Percentiles rank a stretch among this genome's conserved stretches.
Conservation (phyloP, 2,113 vertebrate genomes). For the Antechinus flavipes region DNA sequence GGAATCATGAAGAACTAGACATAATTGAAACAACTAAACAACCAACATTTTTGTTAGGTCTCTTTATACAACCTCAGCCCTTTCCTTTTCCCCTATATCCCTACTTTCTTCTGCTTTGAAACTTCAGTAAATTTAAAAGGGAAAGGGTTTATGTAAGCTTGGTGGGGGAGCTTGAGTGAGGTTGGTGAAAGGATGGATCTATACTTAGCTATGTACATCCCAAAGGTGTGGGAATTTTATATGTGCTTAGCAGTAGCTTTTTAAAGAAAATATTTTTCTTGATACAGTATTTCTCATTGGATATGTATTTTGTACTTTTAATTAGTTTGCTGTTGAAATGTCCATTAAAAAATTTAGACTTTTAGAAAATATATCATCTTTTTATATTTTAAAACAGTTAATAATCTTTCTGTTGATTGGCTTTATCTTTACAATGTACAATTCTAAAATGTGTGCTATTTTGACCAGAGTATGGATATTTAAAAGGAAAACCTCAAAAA, state of each 20-base stretch:
- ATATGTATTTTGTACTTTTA: background rate
- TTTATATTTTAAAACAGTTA: slow-evolving; percentile 37
- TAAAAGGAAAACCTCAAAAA: background rate
- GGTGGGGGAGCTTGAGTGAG: background rate
- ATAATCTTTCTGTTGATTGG: background rate
- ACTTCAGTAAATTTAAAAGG: background rate
- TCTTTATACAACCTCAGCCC: background rate
- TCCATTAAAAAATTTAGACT: background rate
- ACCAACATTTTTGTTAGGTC: background rate
- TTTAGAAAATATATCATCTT: background rate
- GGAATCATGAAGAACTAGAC: background rate
- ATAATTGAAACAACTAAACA: background rate
- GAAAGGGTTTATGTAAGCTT: background rate
- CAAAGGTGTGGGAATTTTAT: background rate
- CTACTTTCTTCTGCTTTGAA: background rate
- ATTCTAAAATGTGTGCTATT: slow-evolving; percentile 24
- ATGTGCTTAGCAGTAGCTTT: background rate
- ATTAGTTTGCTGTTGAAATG: slow-evolving; percentile 16
- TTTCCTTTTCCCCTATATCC: background rate
- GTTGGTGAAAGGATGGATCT: background rate
- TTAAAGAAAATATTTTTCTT: background rate
- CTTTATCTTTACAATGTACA: slow-evolving; percentile 22
- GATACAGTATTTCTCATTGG: background rate
- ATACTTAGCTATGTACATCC: background rate
- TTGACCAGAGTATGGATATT: slow-evolving; percentile 12